These are phyloP conservation scores for roundworm (Caenorhabditis elegans) DNA, from an alignment of 1,140 invertebrate species.

Conservation along the genomic window WBcel235 BX284605.5:14136001-14136500, in stretches of 20 bases:
- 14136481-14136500: neutral
- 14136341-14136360: neutral
- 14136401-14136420: constrained; percentile 28
- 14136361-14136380: neutral
- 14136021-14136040: too few relatives aligned
- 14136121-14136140: too few relatives aligned
- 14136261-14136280: too few relatives aligned
- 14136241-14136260: neutral
- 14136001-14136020: too few relatives aligned
- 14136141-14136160: neutral
- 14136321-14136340: neutral
- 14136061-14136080: too few relatives aligned
- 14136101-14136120: too few relatives aligned
- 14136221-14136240: neutral
- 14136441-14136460: neutral
- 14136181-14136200: constrained; percentile 26
- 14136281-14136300: neutral
- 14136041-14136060: too few relatives aligned
- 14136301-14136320: neutral
- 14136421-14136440: neutral
- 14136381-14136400: neutral
- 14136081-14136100: too few relatives aligned
- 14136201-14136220: constrained; percentile 15
- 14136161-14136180: neutral
- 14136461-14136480: neutral